These are phyloP conservation scores for Patella ulyssiponensis DNA, from an alignment of 2,888 invertebrate species.

Conservation along the genomic window DNA sequence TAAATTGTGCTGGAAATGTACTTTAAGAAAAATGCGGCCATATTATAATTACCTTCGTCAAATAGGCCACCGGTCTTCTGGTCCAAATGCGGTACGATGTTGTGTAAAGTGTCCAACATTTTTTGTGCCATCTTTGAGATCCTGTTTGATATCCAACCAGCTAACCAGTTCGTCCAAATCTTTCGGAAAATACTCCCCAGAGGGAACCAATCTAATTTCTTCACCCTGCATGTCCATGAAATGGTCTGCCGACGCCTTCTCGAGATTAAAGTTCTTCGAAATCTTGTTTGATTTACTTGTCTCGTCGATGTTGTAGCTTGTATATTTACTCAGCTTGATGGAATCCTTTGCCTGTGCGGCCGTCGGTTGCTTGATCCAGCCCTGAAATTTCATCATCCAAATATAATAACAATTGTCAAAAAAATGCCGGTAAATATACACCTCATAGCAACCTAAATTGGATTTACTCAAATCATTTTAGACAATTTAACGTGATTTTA, in stretches of 20 bases:
- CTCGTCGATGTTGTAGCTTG: not conserved
- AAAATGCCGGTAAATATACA: no score
- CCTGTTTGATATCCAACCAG: slow-evolving; percentile 55
- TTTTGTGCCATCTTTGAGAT: slow-evolving; percentile 33
- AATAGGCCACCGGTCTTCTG: slow-evolving; percentile 67
- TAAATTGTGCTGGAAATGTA: no score
- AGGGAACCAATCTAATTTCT: slow-evolving; percentile 18
- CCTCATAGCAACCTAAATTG: no score
- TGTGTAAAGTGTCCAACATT: slow-evolving; percentile 46
- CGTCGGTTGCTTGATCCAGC: slow-evolving; percentile 9
- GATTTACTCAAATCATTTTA: no score
- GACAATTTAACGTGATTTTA: no score
- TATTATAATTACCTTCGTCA: slow-evolving; percentile 60
- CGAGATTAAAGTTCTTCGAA: slow-evolving; percentile 33
- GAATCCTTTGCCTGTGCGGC: slow-evolving; percentile 9
- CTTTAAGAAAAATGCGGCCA: no score
- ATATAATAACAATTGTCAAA: no score
- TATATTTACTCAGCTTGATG: not conserved
- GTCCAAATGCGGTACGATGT: slow-evolving; percentile 59
- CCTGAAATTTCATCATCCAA: not conserved
- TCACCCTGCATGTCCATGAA: slow-evolving; percentile 25
- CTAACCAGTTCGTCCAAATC: slow-evolving; percentile 60
- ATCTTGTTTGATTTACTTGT: not conserved
- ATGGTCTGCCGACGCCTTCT: slow-evolving; percentile 35
- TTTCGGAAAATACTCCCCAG: slow-evolving; percentile 39